These are phyloP conservation scores for Manduca sexta DNA, from an alignment of 1,140 invertebrate genomes.

Conservation along the genomic window DNA sequence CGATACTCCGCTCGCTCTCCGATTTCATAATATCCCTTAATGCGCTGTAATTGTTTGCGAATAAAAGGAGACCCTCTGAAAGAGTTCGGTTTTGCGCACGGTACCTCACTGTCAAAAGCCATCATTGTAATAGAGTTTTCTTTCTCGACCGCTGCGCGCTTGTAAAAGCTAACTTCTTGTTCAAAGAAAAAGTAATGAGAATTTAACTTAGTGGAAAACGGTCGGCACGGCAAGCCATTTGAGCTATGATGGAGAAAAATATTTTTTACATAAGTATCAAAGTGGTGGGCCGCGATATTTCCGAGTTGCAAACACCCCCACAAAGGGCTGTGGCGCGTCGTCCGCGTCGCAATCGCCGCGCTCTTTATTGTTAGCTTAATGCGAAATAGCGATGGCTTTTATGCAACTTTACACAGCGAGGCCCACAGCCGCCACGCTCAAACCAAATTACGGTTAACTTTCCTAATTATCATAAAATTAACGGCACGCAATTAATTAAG, in stretches of 20 bases:
- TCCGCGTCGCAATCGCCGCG: slow-evolving; percentile 28
- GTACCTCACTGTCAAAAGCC: slow-evolving; percentile 44
- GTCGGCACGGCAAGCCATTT: slow-evolving; percentile 32
- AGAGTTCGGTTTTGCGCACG: slow-evolving; percentile 32
- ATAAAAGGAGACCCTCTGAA: slow-evolving; percentile 47
- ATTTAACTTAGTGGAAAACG: slow-evolving; percentile 64
- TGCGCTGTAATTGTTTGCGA: slow-evolving; percentile 52
- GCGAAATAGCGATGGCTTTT: slow-evolving; percentile 46
- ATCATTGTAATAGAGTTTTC: slow-evolving; percentile 60
- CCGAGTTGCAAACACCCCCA: slow-evolving; percentile 28
- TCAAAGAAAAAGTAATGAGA: slow-evolving; percentile 64
- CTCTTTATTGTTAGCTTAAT: slow-evolving; percentile 57
- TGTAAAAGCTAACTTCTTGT: slow-evolving; percentile 59
- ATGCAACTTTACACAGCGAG: slow-evolving; percentile 43
- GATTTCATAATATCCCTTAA: slow-evolving; percentile 37
- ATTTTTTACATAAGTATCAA: slow-evolving; percentile 42
- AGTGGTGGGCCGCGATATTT: slow-evolving; percentile 25
- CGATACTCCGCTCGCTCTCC: slow-evolving; percentile 33
- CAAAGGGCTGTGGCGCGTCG: slow-evolving; percentile 39
- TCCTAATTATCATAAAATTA: slow-evolving; percentile 41
- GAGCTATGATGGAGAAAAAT: slow-evolving; percentile 44
- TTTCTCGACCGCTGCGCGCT: slow-evolving; percentile 36
- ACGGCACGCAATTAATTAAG: slow-evolving; percentile 11
- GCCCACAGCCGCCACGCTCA: slow-evolving; percentile 25
- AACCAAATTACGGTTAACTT: slow-evolving; percentile 40